Conservation (phyloP, 2,888 invertebrate species). For the Macaria notata region DNA sequence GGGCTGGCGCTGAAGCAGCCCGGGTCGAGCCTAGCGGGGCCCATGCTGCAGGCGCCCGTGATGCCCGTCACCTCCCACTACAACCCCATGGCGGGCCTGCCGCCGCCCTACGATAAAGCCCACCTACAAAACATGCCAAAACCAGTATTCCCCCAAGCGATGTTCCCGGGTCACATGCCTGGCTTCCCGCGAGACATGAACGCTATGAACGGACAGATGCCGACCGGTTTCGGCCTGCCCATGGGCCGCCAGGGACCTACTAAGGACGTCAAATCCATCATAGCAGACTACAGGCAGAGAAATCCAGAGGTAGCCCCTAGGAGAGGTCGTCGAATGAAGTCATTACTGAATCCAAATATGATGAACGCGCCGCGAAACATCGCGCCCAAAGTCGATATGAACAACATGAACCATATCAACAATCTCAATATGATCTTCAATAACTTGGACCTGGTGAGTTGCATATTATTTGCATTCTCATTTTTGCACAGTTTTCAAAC, state of each 20-base stretch:
- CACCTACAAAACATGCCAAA: conserved; percentile 72
- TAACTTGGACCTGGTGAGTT: conserved; percentile 77
- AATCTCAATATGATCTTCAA: conserved; percentile 73
- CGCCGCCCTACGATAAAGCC: conserved; percentile 74
- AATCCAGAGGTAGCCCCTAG: conserved; percentile 89
- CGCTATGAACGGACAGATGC: conserved; percentile 82
- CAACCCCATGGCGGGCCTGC: conserved; percentile 68
- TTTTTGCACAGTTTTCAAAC: no score
- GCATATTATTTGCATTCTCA: background rate
- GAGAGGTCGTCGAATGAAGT: conserved; percentile 84
- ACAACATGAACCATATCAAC: conserved; percentile 53
- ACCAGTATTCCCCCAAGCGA: conserved; percentile 64
- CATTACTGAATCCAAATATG: conserved; percentile 73
- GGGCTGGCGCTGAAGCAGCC: conserved; percentile 70
- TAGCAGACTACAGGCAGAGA: conserved; percentile 89
- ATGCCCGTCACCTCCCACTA: conserved; percentile 68
- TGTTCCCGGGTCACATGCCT: conserved; percentile 67
- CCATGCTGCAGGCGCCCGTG: conserved; percentile 62
- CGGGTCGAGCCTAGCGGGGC: conserved; percentile 48
- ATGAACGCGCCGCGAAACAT: conserved; percentile 70
- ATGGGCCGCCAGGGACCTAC: conserved; percentile 88
- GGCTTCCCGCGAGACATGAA: conserved; percentile 78
- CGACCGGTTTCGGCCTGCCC: conserved; percentile 72
- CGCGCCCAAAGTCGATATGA: conserved; percentile 69
- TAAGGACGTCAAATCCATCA: conserved; percentile 91